Conservation (phyloP, 2,888 invertebrate genomes). For the Nephrotoma flavescens region DNA sequence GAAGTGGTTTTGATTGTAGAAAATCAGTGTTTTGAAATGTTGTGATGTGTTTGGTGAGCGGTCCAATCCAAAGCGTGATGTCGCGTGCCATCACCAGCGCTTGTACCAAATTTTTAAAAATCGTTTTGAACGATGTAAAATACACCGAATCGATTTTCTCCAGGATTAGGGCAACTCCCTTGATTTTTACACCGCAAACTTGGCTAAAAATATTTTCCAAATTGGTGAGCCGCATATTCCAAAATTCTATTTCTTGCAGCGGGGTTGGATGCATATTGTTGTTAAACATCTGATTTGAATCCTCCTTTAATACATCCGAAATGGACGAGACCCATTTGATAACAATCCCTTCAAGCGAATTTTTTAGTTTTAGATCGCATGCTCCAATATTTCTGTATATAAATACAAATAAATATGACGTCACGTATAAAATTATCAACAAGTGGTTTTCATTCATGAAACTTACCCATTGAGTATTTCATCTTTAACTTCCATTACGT, state of each 20-base stretch:
- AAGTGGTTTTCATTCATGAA: not conserved
- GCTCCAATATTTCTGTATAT: slow-evolving; percentile 33
- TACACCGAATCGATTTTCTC: slow-evolving; percentile 70
- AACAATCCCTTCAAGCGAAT: slow-evolving; percentile 69
- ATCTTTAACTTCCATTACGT: slow-evolving; percentile 45
- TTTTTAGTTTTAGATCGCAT: slow-evolving; percentile 55
- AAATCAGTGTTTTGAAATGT: slow-evolving; percentile 59
- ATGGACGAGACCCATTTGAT: slow-evolving; percentile 77
- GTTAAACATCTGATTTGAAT: slow-evolving; percentile 50
- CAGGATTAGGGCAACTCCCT: slow-evolving; percentile 66
- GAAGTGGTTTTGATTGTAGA: slow-evolving; percentile 39
- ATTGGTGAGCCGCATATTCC: slow-evolving; percentile 61
- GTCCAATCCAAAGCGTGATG: slow-evolving; percentile 64
- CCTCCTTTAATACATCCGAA: slow-evolving; percentile 51
- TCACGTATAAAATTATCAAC: not conserved
- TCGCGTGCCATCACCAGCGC: slow-evolving; percentile 74
- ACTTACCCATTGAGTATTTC: slow-evolving; percentile 25
- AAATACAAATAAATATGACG: not conserved
- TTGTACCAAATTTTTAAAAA: slow-evolving; percentile 57
- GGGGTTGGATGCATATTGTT: slow-evolving; percentile 59
- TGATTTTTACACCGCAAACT: slow-evolving; percentile 64
- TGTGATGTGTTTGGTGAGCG: slow-evolving; percentile 52
- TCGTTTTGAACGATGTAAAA: slow-evolving; percentile 55
- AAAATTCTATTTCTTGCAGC: slow-evolving; percentile 58
- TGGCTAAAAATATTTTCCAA: slow-evolving; percentile 79